Percentiles rank a stretch among this genome's conserved stretches.
Conservation (phyloP, 1,140 invertebrate species). For the Pseudomyrmex flavicornis region DNA sequence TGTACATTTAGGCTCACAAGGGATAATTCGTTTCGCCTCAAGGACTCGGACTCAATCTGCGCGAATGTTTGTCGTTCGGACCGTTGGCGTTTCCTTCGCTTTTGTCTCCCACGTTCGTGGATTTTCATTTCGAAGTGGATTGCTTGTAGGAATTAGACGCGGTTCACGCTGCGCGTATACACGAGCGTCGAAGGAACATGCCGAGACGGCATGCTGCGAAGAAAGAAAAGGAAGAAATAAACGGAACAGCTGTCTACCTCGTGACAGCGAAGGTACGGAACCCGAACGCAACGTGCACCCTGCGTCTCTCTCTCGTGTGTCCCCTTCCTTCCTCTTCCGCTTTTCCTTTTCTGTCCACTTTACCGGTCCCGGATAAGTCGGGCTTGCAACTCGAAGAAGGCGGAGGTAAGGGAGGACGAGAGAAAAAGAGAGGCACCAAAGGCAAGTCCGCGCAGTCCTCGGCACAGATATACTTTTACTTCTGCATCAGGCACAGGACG, state of each 20-base stretch:
- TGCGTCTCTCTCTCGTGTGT: slow-evolving; percentile 42
- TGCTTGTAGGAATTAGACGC: slow-evolving; percentile 70
- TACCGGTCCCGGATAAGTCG: slow-evolving; percentile 49
- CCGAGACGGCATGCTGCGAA: slow-evolving; percentile 51
- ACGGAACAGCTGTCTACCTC: slow-evolving; percentile 74
- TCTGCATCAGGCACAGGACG: slow-evolving; percentile 48
- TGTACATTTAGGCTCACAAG: not conserved
- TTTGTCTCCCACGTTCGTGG: slow-evolving; percentile 41
- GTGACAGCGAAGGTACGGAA: slow-evolving; percentile 56
- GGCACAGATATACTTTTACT: slow-evolving; percentile 61
- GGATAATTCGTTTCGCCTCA: not conserved
- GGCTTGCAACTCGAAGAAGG: slow-evolving; percentile 61
- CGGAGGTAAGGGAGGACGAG: slow-evolving; percentile 16
- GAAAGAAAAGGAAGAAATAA: slow-evolving; percentile 73
- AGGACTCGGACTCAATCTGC: slow-evolving; percentile 1
- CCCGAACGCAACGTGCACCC: slow-evolving; percentile 64
- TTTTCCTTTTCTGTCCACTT: slow-evolving; percentile 43
- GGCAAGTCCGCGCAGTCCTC: slow-evolving; percentile 10
- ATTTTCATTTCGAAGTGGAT: slow-evolving; percentile 68
- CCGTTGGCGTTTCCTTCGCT: not conserved
- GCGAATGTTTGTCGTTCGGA: slow-evolving; percentile 1
- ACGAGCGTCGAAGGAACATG: slow-evolving; percentile 55
- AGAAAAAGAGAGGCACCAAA: not conserved
- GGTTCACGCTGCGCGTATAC: slow-evolving; percentile 61
- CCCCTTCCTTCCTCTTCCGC: slow-evolving; percentile 58